phyloP scores from a whole-genome alignment of 2,888 invertebrate genomes.

The Macrosiphum euphorbiae region DNA sequence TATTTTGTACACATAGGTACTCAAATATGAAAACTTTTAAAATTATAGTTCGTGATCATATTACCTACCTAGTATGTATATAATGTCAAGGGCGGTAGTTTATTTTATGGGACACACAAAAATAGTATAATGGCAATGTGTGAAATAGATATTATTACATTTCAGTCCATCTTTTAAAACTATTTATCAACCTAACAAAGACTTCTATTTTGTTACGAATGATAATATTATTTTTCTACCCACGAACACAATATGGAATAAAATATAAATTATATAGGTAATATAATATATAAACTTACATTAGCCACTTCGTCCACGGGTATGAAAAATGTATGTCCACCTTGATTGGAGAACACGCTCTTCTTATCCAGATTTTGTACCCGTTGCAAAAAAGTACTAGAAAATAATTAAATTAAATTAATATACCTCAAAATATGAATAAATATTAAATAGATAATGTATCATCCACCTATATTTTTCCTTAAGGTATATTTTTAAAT shows the following conservation, averaged over 20 bases:
- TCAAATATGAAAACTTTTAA: slow-evolving; percentile 35
- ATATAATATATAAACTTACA: slow-evolving; percentile 72
- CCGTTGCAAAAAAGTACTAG: slow-evolving; percentile 82
- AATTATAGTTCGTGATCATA: slow-evolving; percentile 42
- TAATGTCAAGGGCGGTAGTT: not conserved
- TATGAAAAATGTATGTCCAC: slow-evolving; percentile 89
- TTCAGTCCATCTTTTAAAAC: not conserved
- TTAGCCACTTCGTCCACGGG: slow-evolving; percentile 91
- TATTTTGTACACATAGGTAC: not conserved
- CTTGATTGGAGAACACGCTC: slow-evolving; percentile 82
- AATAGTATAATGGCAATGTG: not conserved
- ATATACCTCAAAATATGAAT: not conserved
- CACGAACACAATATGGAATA: not conserved
- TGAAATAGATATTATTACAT: not conserved
- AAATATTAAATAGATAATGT: not conserved
- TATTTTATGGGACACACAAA: slow-evolving; percentile 21
- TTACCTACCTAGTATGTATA: not conserved
- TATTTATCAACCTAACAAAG: not conserved
- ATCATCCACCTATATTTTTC: not conserved
- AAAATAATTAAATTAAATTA: slow-evolving; percentile 67
- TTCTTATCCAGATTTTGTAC: slow-evolving; percentile 81
- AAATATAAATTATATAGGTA: not conserved
- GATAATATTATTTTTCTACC: not conserved
- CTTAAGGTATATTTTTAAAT: not conserved
- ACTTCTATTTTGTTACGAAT: not conserved